Evolutionary conservation across 2,113 vertebrate genomes (phyloP), one percentile per base, ranked within the genome.

Genomic region (Heptranchias perlo): DNA sequence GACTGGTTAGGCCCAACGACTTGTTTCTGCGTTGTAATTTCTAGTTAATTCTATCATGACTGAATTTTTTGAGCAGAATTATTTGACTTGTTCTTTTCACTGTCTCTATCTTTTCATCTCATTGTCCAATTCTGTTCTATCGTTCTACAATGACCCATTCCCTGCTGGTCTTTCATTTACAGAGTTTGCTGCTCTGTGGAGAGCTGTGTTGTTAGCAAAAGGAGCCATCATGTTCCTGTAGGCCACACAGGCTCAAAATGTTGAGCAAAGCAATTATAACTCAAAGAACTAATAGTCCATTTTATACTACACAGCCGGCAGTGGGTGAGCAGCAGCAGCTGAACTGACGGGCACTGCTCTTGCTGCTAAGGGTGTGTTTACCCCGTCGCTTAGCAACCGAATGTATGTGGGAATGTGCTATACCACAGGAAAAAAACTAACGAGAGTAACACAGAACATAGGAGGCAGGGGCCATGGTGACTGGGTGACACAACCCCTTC

Each of bases 241-340:
- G 28, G 31, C 13, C 78, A 31, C 52, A 91, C 2, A 91, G 52
- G 52, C 87, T 91, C 87, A 58, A 35, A 54, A 91, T 61, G 87
- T 58, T 91, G 14, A 91, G 87, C 13, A 91, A 91, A 52, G 49
- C 47, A 87, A 91, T 91, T 91, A 54, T 91, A 58, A 91, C 35
- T 0, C 49, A n/a, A 89, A 91, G 49, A 89, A 13, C 86, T 28
- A 89, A 61, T 35, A 35, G 0, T 3, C 28, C 61, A 54, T 35
- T n/a, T 10, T n/a, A 61, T 91, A 58, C 87, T 4, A 1, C 28
- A 14, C 31, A 91, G 87, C 31, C 54, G 28, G 47, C 16, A 3
- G 21, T 3, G 52, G 82, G 23, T 25, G 84, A 49, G 21, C 18
- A 21, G 69, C 69, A 73, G 69, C 69, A 82, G 18, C 35, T 3